Conservation (phyloP, 2,113 vertebrate species). For the Montifringilla adamsi region DNA sequence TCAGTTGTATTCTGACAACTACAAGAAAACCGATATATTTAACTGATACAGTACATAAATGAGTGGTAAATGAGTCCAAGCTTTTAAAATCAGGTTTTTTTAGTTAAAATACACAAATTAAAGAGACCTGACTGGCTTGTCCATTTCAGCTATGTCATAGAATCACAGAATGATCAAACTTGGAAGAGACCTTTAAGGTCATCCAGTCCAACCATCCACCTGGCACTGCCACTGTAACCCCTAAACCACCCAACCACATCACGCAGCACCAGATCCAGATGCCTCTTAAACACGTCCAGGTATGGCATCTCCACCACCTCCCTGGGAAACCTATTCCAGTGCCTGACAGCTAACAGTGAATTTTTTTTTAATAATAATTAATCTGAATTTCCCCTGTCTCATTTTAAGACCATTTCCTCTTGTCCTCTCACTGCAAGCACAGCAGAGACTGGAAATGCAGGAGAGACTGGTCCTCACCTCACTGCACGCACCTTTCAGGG, state of each 20-base stretch:
- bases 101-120: neutral
- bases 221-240: neutral
- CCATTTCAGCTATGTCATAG: neutral
- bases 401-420: neutral
- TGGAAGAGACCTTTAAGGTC: neutral
- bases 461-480: accelerated
- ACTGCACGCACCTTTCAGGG: neutral
- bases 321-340: neutral
- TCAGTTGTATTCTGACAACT: neutral
- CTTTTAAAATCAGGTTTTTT: neutral
- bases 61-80: neutral
- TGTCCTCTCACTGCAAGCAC: neutral
- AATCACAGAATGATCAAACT: neutral
- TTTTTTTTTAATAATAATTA: neutral
- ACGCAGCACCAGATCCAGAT: too few species aligned
- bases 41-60: neutral
- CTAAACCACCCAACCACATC: neutral
- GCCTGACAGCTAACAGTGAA: neutral
- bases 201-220: neutral
- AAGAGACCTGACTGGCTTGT: neutral
- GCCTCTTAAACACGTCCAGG: neutral
- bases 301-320: neutral
- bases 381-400: neutral
- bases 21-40: neutral
- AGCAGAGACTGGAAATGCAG: neutral